Conservation (phyloP, 2,113 vertebrate genomes). For the Pipra filicauda region DNA sequence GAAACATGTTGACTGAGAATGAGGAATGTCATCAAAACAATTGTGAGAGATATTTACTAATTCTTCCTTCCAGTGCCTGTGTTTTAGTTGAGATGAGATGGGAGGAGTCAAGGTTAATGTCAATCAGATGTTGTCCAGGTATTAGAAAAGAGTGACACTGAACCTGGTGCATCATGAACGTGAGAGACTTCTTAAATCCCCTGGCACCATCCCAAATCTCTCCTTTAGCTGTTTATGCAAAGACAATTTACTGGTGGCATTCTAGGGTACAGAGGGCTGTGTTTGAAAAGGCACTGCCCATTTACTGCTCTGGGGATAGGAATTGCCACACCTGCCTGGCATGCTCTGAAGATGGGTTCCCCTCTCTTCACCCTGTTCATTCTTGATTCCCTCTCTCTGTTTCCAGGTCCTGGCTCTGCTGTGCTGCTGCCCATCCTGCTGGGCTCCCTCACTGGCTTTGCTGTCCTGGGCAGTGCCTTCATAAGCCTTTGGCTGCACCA, state of each 20-base stretch:
- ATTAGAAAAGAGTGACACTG: neutral
- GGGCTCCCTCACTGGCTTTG: neutral
- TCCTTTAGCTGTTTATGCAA: neutral
- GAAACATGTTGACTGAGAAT: neutral
- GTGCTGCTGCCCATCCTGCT: slow-evolving; percentile 2
- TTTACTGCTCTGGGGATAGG: neutral
- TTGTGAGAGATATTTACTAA: too few species aligned
- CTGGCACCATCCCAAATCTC: neutral
- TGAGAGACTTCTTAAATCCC: neutral
- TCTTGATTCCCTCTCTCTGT: neutral
- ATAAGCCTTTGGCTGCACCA: slow-evolving; percentile 37
- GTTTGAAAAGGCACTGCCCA: neutral
- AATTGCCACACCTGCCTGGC: neutral
- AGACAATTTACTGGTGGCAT: neutral
- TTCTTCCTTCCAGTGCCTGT: too few species aligned
- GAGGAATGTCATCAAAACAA: too few species aligned
- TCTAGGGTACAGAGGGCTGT: neutral
- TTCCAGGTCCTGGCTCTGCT: slow-evolving; percentile 16
- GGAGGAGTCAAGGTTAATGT: neutral
- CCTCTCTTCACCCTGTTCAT: neutral
- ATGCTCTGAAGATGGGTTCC: neutral
- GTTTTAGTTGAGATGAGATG: too few species aligned
- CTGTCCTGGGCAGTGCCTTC: neutral
- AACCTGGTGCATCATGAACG: neutral
- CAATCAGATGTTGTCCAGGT: neutral